Conservation (phyloP, 2,797 vertebrate species). For the Triplophysa bombifrons region DNA sequence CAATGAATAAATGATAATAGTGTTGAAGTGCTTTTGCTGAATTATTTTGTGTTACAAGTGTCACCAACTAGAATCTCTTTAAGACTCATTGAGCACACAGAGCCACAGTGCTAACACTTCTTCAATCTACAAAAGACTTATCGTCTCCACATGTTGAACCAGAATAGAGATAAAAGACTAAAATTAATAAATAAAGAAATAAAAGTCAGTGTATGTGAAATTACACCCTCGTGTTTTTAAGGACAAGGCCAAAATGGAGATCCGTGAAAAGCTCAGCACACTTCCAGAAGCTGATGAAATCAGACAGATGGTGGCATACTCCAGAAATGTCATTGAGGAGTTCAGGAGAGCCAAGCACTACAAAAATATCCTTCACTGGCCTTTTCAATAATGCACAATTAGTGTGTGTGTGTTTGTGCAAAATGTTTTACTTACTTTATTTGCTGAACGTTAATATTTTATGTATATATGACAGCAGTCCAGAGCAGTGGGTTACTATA, state of each 20-base stretch:
- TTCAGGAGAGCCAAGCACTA: constrained; percentile 97
- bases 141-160: no score
- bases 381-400: not conserved
- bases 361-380: constrained; percentile 92
- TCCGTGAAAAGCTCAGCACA: constrained; percentile 77
- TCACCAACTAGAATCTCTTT: not conserved
- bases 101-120: no score
- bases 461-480: not conserved
- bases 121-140: not conserved
- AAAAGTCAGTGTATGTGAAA: not conserved
- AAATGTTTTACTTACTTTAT: not conserved
- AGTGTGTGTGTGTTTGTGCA: not conserved
- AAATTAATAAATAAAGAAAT: not conserved
- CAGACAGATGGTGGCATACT: constrained; percentile 86
- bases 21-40: not conserved
- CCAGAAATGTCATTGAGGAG: constrained; percentile 93
- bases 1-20: no score
- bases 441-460: not conserved
- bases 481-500: not conserved
- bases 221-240: constrained; percentile 54
- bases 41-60: not conserved
- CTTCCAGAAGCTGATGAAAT: constrained; percentile 81
- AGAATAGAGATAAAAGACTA: no score
- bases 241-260: constrained; percentile 92
- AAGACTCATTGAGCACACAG: not conserved